Evolutionary conservation across 2,797 vertebrate genomes (phyloP).

Genomic region (Notolabrus celidotus): DNA sequence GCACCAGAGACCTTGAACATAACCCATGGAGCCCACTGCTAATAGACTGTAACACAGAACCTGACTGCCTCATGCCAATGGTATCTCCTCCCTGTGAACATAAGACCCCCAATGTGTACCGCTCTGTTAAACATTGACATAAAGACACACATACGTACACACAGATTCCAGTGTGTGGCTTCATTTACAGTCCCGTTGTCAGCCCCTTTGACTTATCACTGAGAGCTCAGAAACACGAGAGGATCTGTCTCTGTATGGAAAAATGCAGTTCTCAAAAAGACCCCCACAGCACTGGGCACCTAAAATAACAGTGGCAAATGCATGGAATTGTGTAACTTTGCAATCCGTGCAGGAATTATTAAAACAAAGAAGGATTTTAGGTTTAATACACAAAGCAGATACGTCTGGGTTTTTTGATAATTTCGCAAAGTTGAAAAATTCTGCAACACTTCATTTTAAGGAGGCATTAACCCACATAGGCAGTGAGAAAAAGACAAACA

Average conservation of each 20-base stretch:
- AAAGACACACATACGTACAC: conserved; percentile 28
- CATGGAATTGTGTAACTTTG: conserved; percentile 1
- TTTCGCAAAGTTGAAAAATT: conserved; percentile 3
- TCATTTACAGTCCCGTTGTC: conserved; percentile 66
- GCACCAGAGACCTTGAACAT: conserved; percentile 26
- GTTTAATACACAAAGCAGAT: neutral
- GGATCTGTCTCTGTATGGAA: conserved; percentile 43
- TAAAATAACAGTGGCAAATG: conserved; percentile 10
- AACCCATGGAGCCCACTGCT: conserved; percentile 1
- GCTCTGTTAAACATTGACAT: conserved; percentile 68
- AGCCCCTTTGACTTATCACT: conserved; percentile 55
- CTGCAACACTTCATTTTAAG: neutral
- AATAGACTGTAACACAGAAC: conserved; percentile 34
- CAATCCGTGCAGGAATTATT: neutral
- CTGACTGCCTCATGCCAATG: conserved; percentile 58
- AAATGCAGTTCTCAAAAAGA: conserved; percentile 11
- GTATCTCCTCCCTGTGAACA: conserved; percentile 63
- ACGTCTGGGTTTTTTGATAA: neutral
- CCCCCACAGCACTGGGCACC: neutral
- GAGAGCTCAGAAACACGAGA: conserved; percentile 52
- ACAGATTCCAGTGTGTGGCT: conserved; percentile 52
- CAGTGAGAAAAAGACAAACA: neutral
- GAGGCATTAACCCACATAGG: neutral
- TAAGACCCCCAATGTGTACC: conserved; percentile 44
- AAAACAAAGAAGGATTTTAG: conserved; percentile 3